phyloP scores from a whole-genome alignment of 2,888 invertebrate species.

The Cerastis rubricosa region DNA sequence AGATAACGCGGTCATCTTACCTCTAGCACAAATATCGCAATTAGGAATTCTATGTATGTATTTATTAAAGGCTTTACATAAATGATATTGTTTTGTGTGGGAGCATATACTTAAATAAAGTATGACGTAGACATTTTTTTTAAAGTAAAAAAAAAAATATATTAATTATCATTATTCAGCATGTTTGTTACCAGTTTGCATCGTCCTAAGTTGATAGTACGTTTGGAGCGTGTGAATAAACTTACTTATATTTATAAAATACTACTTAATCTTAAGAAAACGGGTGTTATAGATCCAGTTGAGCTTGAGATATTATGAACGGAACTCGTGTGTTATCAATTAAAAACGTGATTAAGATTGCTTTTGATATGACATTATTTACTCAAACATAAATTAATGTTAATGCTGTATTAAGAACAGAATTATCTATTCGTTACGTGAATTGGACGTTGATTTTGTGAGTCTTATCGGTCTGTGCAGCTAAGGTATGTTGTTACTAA shows the following conservation, averaged over 20 bases:
- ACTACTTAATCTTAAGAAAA: slow-evolving; percentile 40
- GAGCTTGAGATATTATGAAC: slow-evolving; percentile 55
- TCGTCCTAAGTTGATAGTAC: slow-evolving; percentile 26
- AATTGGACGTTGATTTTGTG: slow-evolving; percentile 49
- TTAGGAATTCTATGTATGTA: too few species aligned
- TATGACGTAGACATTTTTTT: not conserved
- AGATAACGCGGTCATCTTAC: too few species aligned
- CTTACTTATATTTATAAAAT: slow-evolving; percentile 19
- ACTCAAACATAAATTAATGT: slow-evolving; percentile 31
- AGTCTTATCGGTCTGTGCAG: slow-evolving; percentile 18
- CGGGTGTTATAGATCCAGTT: slow-evolving; percentile 57
- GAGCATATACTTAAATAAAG: slow-evolving; percentile 1
- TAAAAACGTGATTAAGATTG: slow-evolving; percentile 41
- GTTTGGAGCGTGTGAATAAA: slow-evolving; percentile 34
- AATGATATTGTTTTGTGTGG: not conserved
- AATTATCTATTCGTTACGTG: slow-evolving; percentile 44
- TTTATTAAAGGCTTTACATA: slow-evolving; percentile 4
- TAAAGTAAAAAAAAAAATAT: slow-evolving; percentile 4
- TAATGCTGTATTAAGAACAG: slow-evolving; percentile 19
- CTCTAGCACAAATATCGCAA: too few species aligned
- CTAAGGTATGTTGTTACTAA: slow-evolving; percentile 40
- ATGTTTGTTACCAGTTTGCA: slow-evolving; percentile 16
- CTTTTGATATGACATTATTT: slow-evolving; percentile 18
- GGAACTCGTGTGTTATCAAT: slow-evolving; percentile 61
- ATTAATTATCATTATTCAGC: slow-evolving; percentile 14